phyloP scores from a whole-genome alignment of 2,113 vertebrate genomes.

The Danionella cerebrum region DNA sequence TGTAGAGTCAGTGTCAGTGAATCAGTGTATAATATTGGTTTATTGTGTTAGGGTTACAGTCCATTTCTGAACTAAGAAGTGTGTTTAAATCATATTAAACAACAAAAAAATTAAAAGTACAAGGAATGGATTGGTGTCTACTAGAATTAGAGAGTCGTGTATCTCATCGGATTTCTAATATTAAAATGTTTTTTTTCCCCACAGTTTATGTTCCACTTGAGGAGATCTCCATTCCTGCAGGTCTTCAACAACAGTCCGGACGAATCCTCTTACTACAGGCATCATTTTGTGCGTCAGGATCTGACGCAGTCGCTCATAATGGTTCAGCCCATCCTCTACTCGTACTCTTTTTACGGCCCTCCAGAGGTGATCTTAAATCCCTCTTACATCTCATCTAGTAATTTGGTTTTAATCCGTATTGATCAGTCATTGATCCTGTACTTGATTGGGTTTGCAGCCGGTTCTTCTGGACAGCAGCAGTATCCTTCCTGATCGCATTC shows the following conservation, averaged over 20 bases:
- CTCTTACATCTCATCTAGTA: too few species aligned
- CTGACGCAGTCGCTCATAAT: constrained; percentile 97
- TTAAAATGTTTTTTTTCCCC: neutral
- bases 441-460: constrained; percentile 60
- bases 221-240: constrained; percentile 92
- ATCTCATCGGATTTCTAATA: neutral
- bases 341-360: constrained; percentile 92
- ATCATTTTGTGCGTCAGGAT: constrained; percentile 92
- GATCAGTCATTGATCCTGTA: too few species aligned
- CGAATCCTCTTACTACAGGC: constrained; percentile 91
- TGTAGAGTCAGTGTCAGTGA: too few species aligned
- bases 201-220: constrained; percentile 96
- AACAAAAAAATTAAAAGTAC: too few species aligned
- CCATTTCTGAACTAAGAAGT: too few species aligned
- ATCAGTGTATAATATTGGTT: too few species aligned
- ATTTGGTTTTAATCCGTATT: too few species aligned
- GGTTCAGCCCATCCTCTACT: constrained; percentile 95
- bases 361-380: constrained; percentile 72
- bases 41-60: too few species aligned
- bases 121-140: too few species aligned
- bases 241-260: constrained; percentile 98
- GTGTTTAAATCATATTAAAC: too few species aligned
- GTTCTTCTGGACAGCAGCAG: constrained; percentile 97
- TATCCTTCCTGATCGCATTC: constrained; percentile 88
- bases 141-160: too few species aligned